Base-by-base conservation (phyloP, 35 echinoderm and acorn worm genomes). In the Eucidaris tribuloides region DNA sequence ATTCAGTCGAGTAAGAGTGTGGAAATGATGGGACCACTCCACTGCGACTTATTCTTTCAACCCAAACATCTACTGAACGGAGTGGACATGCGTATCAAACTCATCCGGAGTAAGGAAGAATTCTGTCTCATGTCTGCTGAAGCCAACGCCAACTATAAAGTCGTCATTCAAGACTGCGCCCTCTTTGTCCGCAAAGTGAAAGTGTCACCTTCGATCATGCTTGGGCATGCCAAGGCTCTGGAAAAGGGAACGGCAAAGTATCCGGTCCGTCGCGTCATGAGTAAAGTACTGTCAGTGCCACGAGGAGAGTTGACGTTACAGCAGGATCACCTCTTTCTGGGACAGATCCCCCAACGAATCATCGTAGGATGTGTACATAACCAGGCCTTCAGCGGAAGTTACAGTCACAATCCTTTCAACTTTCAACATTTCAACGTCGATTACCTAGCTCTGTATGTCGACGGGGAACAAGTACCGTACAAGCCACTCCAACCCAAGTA, bases 171-270 rank as follows among this genome's bases (percentile, higher is more conserved):
- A 64, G 76, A 91, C 11, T 83, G 82, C 28, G 45, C 66, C 20
- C 54, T 84, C 6, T 79, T 85, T 39, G 82, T 91, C 2, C 9
- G 88, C 1, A 78, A 79, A 34, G 82, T 80, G 7, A 84, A 91
- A 83, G 58, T 89, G 17, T 71, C 46, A 44, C 79, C 58, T 13
- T 74, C 52, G 24, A 33, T 77, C 31, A 43, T 32, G 39, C 58
- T 82, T n/a, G 68, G 48, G 5, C 88, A 91, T 9, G 66, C 5
- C 7, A 58, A 77, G 30, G 63, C 70, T 19, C 33, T 83, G 58
- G 86, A 94, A 50, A 84, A 84, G 15, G 86, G 80, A 7, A 89
- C 86, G 4, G 86, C 91, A 1, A 94, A 89, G 43, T 89, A 89
- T 49, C 80, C 86, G 2, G 46, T 94, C 29, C 50, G 62, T 27